A percentile compares a stretch with the other conserved stretches of the same genome.
phyloP scores from a whole-genome alignment of 2,113 vertebrate genomes.

The Picathartes gymnocephalus region DNA sequence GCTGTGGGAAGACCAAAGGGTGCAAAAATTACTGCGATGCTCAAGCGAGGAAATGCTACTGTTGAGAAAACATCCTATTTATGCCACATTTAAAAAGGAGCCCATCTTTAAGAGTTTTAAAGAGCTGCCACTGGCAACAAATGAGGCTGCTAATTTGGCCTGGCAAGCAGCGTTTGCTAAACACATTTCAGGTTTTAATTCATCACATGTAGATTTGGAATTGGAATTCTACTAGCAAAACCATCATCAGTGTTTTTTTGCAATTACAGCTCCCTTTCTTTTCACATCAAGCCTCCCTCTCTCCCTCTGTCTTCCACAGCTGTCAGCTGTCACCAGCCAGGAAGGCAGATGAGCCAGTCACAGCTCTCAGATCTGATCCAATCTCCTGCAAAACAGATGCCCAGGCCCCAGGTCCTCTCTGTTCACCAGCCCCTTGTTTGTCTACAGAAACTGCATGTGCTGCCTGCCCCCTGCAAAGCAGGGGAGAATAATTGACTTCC shows the following conservation, averaged over 20 bases:
- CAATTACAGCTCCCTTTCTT: slow-evolving; percentile 33
- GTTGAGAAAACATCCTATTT: slow-evolving; percentile 63
- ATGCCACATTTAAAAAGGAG: slow-evolving; percentile 44
- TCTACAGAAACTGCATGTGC: background rate
- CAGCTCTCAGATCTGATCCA: background rate
- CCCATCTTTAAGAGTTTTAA: slow-evolving; percentile 27
- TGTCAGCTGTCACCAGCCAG: slow-evolving; percentile 52
- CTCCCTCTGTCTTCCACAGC: slow-evolving; percentile 36
- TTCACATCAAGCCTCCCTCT: slow-evolving; percentile 2
- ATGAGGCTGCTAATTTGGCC: slow-evolving; percentile 50
- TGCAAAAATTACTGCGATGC: slow-evolving; percentile 1
- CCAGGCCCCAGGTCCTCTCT: background rate
- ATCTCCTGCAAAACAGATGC: background rate
- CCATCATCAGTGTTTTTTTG: slow-evolving; percentile 8
- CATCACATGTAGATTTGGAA: slow-evolving; percentile 34
- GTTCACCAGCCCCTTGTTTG: background rate
- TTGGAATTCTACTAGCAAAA: slow-evolving; percentile 26
- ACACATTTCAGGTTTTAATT: slow-evolving; percentile 53
- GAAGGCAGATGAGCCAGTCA: slow-evolving; percentile 37
- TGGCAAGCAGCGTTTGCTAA: slow-evolving; percentile 37
- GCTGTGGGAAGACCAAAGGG: slow-evolving; percentile 55
- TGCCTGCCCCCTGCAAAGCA: background rate
- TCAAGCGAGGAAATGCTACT: slow-evolving; percentile 38
- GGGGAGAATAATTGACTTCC: background rate
- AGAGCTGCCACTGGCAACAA: slow-evolving; percentile 44